Percentiles rank a stretch among this genome's conserved stretches.
These are phyloP conservation scores for Corythoichthys intestinalis DNA, from an alignment of 2,113 vertebrate species.

Conservation along the genomic window DNA sequence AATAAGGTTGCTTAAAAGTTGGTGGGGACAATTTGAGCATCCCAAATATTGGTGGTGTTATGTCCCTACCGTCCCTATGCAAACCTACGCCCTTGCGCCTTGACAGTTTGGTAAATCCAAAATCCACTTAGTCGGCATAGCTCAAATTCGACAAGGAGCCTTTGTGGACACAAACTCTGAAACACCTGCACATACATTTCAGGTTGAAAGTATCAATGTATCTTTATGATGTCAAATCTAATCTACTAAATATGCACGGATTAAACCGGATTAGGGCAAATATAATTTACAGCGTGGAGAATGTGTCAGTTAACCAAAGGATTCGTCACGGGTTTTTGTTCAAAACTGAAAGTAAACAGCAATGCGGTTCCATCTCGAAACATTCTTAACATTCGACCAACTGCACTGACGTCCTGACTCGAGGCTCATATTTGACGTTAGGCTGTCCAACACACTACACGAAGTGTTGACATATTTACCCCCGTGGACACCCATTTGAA, in stretches of 20 bases:
- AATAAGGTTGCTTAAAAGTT: too few relatives aligned
- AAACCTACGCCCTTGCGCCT: background rate
- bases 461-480: background rate
- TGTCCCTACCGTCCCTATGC: background rate
- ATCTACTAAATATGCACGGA: background rate
- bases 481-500: background rate
- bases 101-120: background rate
- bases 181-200: background rate
- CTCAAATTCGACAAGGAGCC: background rate
- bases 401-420: background rate
- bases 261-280: background rate
- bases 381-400: background rate
- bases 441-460: background rate
- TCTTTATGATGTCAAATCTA: background rate
- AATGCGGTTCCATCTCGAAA: background rate
- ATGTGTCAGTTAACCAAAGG: background rate
- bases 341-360: background rate
- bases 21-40: too few relatives aligned
- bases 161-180: background rate
- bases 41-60: too few relatives aligned
- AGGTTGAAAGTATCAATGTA: background rate
- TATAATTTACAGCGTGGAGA: background rate
- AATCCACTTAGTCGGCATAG: background rate
- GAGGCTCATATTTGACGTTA: background rate
- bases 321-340: background rate